Evolutionary conservation across 2,113 vertebrate species (phyloP).

Genomic region (Catharus bicknelli): DNA sequence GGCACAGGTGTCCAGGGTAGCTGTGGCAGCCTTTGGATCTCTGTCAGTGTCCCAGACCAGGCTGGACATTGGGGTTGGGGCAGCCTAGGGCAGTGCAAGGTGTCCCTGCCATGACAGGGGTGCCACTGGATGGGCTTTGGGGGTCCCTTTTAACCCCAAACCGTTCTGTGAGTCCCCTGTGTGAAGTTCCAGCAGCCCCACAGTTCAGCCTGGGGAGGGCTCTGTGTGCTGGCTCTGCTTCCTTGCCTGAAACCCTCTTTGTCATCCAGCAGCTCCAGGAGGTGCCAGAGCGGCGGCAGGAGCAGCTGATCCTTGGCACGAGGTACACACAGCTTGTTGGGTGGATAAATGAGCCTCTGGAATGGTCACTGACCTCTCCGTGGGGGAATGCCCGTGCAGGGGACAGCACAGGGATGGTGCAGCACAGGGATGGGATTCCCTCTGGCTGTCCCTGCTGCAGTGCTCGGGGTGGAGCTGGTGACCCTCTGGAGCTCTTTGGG

Average conservation of each 20-base stretch:
- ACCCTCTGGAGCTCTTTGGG: not conserved
- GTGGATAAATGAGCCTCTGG: not conserved
- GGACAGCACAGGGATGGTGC: not conserved
- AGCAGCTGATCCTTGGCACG: not conserved
- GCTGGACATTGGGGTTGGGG: not conserved
- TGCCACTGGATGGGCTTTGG: rapidly evolving
- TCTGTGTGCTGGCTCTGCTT: rapidly evolving
- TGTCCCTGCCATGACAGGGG: not conserved
- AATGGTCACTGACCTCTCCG: rapidly evolving
- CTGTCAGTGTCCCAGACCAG: rapidly evolving
- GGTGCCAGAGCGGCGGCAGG: not conserved
- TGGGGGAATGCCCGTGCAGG: not conserved
- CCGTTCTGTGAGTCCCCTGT: rapidly evolving
- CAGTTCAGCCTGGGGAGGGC: too few relatives aligned
- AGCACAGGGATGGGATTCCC: not conserved
- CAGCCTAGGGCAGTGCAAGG: rapidly evolving
- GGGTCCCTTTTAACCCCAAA: not conserved
- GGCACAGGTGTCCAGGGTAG: not conserved
- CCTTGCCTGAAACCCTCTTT: not conserved
- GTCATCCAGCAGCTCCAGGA: not conserved
- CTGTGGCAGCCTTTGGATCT: not conserved
- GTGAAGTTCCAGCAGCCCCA: not conserved
- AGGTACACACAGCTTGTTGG: not conserved
- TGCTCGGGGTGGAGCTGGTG: rapidly evolving
- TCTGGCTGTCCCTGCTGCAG: not conserved